Conservation (phyloP, 2,888 invertebrate species). For the Unio delphinus region DNA sequence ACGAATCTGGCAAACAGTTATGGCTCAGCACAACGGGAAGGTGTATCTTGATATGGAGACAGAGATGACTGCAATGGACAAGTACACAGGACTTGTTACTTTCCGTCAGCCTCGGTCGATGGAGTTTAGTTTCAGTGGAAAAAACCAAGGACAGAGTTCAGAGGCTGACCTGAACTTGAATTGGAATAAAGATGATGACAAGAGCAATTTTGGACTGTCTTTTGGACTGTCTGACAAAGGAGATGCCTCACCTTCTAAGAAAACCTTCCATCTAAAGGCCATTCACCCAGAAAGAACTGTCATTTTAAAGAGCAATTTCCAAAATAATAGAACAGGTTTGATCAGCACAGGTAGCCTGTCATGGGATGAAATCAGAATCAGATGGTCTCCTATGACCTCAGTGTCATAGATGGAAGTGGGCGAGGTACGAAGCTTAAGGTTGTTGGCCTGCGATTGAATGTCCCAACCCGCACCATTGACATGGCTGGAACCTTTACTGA, state of each 20-base stretch:
- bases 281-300: conserved; percentile 45
- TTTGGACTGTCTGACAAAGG: conserved; percentile 49
- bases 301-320: conserved; percentile 34
- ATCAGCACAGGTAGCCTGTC: conserved; percentile 35
- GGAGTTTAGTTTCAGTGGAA: conserved; percentile 36
- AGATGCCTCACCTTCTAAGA: conserved; percentile 31
- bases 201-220: conserved; percentile 43
- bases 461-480: conserved; percentile 52
- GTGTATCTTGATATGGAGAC: conserved; percentile 39
- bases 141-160: conserved; percentile 33
- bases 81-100: conserved; percentile 26
- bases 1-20: conserved; percentile 16
- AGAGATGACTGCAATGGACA: conserved; percentile 22
- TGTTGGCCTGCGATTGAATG: conserved; percentile 17
- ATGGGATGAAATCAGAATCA: conserved; percentile 47
- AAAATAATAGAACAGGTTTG: conserved; percentile 25
- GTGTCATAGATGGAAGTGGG: conserved; percentile 11
- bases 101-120: conserved; percentile 47
- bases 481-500: conserved; percentile 37
- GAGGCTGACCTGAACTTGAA: conserved; percentile 49
- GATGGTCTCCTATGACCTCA: conserved; percentile 38
- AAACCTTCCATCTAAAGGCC: conserved; percentile 36
- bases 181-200: conserved; percentile 56
- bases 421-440: conserved; percentile 5
- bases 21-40: conserved; percentile 36